Percentiles rank a stretch among this genome's conserved stretches.
Conservation (phyloP, 2,797 vertebrate species). For the Emys orbicularis region DNA sequence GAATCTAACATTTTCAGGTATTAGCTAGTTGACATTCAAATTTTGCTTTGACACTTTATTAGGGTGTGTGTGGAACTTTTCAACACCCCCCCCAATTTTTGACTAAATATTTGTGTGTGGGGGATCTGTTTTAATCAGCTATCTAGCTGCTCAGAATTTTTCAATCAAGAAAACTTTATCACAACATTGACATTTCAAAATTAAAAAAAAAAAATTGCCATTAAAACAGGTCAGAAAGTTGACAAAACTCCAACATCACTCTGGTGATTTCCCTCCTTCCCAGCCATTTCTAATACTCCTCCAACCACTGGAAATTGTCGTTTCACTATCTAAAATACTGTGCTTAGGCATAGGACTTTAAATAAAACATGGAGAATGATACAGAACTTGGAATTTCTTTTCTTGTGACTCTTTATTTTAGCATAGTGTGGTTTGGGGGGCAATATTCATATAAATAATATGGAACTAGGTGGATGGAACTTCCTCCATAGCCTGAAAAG, state of each 20-base stretch:
- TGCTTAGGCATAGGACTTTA: not conserved
- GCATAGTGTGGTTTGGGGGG: not conserved
- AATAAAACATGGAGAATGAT: not conserved
- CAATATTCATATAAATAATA: constrained; percentile 3
- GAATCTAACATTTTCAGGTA: not conserved
- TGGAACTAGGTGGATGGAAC: not conserved
- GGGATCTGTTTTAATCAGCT: not conserved
- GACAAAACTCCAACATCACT: not conserved
- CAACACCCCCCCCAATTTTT: not conserved
- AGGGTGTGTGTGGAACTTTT: too few relatives aligned
- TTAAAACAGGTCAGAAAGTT: not conserved
- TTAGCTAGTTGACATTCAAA: not conserved
- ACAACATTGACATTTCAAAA: not conserved
- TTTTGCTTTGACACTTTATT: not conserved
- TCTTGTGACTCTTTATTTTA: not conserved
- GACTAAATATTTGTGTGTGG: not conserved
- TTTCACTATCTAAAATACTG: not conserved
- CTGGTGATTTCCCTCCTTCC: not conserved
- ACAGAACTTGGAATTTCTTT: not conserved
- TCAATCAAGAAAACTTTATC: not conserved
- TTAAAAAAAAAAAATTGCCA: not conserved
- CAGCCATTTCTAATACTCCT: not conserved
- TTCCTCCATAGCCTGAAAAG: not conserved
- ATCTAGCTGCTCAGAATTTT: not conserved
- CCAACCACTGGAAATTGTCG: not conserved